Base-by-base conservation (phyloP, 2,888 invertebrate genomes). In the Colletes collaris region DNA sequence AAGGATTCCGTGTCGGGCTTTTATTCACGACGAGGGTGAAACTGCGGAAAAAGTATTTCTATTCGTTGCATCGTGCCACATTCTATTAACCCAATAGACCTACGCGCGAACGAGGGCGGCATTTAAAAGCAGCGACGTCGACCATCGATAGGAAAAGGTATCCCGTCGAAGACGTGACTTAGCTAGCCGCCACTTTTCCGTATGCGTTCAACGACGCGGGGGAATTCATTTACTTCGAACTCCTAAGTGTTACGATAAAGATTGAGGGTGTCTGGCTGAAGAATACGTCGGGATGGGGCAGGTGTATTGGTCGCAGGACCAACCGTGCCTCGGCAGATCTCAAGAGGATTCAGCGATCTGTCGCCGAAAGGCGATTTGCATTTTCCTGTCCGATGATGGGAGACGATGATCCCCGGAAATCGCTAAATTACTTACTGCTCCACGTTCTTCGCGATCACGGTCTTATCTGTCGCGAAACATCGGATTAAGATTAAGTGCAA, bases 361-460 rank as follows among this genome's bases (percentile, higher is more conserved):
- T 77, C 79, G 74, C 76, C 81, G 77, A 73, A 76, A 63, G 78
- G 74, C 83, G 77, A 86, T 86, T 86, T 86, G 87, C 86, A 86
- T 87, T 87, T 87, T 68, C 75, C 80, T 40, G 64, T 46, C 16
- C 73, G 68, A 79, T 78, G 79, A 78, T 78, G 73, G 75, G 59
- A 75, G 50, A 74, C 77, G 63, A 59, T 64, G 77, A 85, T 80
- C 80, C 79, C 81, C 67, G 74, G 64, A 81, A 81, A 86, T 87
- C 86, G 76, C 85, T 86, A 81, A 86, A 87, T 87, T 87, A 86
- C 87, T 87, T 87, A 87, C 85, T 77, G 67, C 59, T 68, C 63
- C 87, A 85, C 86, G 87, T 86, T 78, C 84, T 56, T 56, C 74
- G 58, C 44, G 55, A 65, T 66, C 72, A 60, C 68, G 10, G n/a